Conservation (phyloP, 92 coral and sea anemone species). For the Nematostella vectensis region DNA sequence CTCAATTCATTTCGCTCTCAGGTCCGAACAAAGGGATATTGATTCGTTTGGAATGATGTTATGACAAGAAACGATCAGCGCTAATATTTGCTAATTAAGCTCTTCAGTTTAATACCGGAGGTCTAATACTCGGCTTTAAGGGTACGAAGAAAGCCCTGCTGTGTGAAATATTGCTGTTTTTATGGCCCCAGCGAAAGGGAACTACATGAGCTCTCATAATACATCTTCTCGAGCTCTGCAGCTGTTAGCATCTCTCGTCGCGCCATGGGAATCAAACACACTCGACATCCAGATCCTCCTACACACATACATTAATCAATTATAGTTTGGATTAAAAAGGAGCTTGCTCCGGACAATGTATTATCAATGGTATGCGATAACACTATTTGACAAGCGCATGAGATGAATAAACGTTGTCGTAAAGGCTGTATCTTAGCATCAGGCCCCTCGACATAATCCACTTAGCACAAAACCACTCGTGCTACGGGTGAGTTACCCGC, state of each 20-base stretch:
- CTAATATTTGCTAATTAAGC: slow-evolving; percentile 31
- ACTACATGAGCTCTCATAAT: background rate
- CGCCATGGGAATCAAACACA: background rate
- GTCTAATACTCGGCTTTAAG: slow-evolving; percentile 15
- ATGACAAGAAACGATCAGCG: slow-evolving; percentile 21
- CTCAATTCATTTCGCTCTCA: slow-evolving; percentile 9
- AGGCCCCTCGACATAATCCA: no score
- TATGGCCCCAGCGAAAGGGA: slow-evolving; percentile 11
- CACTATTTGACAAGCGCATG: no score
- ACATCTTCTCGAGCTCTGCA: background rate
- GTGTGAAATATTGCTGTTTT: slow-evolving; percentile 30
- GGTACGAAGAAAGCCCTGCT: slow-evolving; percentile 15
- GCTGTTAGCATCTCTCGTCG: background rate
- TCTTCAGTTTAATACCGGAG: slow-evolving; percentile 30
- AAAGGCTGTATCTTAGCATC: no score
- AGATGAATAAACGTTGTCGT: no score
- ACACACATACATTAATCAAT: background rate
- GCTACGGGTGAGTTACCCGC: no score
- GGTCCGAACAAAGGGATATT: slow-evolving; percentile 14
- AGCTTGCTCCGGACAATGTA: slow-evolving; percentile 5
- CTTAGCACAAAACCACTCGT: no score
- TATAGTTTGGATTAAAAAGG: background rate
- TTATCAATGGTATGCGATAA: slow-evolving; percentile 21
- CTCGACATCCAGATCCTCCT: background rate
- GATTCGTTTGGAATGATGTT: slow-evolving; percentile 13